Percentiles rank a stretch among this genome's conserved stretches.
phyloP scores from a whole-genome alignment of 2,888 invertebrate species.

The Masnerella sp. region DNA sequence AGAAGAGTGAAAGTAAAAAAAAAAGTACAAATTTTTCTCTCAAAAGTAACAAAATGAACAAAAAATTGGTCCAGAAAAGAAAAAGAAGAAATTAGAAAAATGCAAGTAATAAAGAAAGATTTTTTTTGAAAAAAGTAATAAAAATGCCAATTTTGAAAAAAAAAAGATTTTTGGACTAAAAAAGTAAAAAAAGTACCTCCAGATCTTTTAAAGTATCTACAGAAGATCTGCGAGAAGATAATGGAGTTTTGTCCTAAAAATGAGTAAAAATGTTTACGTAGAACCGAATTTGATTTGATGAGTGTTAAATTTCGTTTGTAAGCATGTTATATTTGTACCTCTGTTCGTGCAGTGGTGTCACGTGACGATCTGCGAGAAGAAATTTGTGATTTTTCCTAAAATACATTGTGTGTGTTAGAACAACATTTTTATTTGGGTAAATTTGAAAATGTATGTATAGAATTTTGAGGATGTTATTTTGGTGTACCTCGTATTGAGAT shows the following conservation, averaged over 20 bases:
- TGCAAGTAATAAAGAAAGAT: neutral
- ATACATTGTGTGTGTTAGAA: constrained; percentile 13
- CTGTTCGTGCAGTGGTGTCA: constrained; percentile 38
- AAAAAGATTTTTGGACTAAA: too few relatives aligned
- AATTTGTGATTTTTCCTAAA: constrained; percentile 31
- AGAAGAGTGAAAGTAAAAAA: neutral
- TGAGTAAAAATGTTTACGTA: neutral
- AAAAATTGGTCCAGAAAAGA: constrained; percentile 9
- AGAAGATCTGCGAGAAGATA: constrained; percentile 46
- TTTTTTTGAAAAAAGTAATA: neutral
- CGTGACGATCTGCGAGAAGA: constrained; percentile 44
- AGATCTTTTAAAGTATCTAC: constrained; percentile 32
- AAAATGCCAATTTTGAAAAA: too few relatives aligned
- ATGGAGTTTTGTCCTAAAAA: constrained; percentile 37
- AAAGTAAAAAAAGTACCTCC: constrained; percentile 30
- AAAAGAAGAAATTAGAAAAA: neutral
- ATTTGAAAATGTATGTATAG: neutral
- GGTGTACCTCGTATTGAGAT: constrained; percentile 39
- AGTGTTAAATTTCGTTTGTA: neutral
- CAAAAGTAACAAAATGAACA: too few relatives aligned
- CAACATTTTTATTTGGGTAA: neutral
- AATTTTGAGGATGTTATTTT: too few relatives aligned
- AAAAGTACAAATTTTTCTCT: neutral
- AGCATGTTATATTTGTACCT: constrained; percentile 26
- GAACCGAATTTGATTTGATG: neutral